Conservation (phyloP, 1,140 invertebrate genomes). For the Apis laboriosa region DNA sequence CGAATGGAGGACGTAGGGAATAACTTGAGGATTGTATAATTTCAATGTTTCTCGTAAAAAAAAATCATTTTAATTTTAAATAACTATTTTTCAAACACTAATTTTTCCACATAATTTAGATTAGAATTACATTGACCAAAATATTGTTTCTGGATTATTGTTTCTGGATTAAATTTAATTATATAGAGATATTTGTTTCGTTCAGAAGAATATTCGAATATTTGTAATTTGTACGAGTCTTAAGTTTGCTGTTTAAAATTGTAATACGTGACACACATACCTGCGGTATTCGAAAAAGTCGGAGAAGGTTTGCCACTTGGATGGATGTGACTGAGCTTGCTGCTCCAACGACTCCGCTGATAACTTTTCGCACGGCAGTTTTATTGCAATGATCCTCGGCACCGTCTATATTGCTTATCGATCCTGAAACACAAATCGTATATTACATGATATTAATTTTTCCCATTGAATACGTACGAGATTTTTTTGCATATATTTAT, state of each 20-base stretch:
- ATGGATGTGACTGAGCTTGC: slow-evolving; percentile 97
- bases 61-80: no score
- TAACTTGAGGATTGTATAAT: no score
- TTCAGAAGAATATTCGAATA: no score
- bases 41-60: no score
- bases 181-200: neutral
- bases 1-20: no score
- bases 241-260: neutral
- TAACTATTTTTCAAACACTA: no score
- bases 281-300: slow-evolving; percentile 97
- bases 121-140: no score
- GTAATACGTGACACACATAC: slow-evolving; percentile 86
- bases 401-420: slow-evolving; percentile 96
- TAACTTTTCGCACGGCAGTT: slow-evolving; percentile 91
- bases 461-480: neutral
- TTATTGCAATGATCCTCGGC: slow-evolving; percentile 94
- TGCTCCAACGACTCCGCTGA: slow-evolving; percentile 97
- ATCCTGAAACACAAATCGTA: slow-evolving; percentile 84
- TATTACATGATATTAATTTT: neutral
- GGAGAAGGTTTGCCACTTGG: slow-evolving; percentile 96
- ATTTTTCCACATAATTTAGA: no score
- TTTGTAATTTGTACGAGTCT: no score
- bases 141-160: no score
- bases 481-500: no score
- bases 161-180: neutral